Evolutionary conservation across 2,888 invertebrate species (phyloP), one percentile per base, ranked within the genome.

Genomic region (Nebria brevicollis): DNA sequence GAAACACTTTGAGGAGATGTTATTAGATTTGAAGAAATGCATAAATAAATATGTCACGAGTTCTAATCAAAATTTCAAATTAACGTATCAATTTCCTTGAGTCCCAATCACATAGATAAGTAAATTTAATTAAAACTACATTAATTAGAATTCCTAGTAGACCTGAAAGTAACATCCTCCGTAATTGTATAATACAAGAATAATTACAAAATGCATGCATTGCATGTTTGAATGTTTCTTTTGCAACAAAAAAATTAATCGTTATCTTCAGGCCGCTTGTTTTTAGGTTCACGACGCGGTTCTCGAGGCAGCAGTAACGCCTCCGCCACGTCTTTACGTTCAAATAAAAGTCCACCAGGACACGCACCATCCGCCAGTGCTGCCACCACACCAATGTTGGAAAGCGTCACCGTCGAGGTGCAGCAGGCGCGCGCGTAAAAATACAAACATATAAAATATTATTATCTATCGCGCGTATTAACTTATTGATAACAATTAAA

Each of bases 291-390:
- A 84, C 91, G 94, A 83, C 92, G 95, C 83, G 95, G 94, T 83
- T 95, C 95, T 83, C 93, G 94, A 87, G 93, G 93, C 75, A 94
- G 94, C 88, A 95, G 95, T 87, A 95, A 94, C 85, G 94, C 94
- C 80, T 95, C 95, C n/a, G 94, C 93, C 76, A 91, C 93, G 26
- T 95, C 95, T 41, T 89, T 93, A 84, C 92, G 93, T 85, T 94
- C 94, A 81, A 93, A 93, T 83, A 93, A 91, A 87, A 93, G 91
- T 84, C 89, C 89, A 87, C 85, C 89, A 88, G 84, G 84, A 6
- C 83, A 88, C 88, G 83, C 85, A 82, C 83, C 77, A 84, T 85
- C 85, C 75, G 83, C 83, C 77, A 86, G 84, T 84, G 86, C 87
- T 34, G 87, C 86, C 66, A 86, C 88, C 65, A 87, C 88, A 66